phyloP scores from a whole-genome alignment of 2,797 vertebrate genomes.

The Simalia tracyae region DNA sequence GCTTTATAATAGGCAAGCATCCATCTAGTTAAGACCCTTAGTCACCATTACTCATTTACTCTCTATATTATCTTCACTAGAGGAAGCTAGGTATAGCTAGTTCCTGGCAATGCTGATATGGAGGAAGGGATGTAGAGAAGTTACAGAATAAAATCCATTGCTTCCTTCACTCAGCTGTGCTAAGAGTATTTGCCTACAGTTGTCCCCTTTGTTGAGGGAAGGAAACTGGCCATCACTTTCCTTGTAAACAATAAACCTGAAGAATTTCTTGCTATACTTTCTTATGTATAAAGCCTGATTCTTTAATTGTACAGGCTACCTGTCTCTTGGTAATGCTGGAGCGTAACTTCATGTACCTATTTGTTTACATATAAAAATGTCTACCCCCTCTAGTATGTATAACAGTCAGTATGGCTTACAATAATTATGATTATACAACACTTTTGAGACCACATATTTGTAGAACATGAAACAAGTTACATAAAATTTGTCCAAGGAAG shows the following conservation, averaged over 20 bases:
- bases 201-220: neutral
- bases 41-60: neutral
- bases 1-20: neutral
- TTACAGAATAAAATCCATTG: neutral
- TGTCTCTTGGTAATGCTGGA: neutral
- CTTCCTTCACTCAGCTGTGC: neutral
- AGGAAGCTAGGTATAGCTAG: neutral
- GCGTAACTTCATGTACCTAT: neutral
- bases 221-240: neutral
- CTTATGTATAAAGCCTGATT: neutral
- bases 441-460: conserved; percentile 25
- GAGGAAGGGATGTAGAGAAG: neutral
- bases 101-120: neutral
- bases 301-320: neutral
- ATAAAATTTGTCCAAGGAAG: conserved; percentile 27
- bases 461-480: conserved; percentile 22
- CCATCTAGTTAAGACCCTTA: neutral
- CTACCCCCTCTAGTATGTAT: neutral
- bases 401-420: neutral
- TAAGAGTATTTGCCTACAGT: neutral
- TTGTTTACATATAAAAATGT: neutral
- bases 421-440: neutral
- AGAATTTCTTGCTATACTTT: neutral
- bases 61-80: neutral
- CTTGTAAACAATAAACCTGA: neutral